A percentile compares a stretch with the other conserved stretches of the same genome.
Evolutionary conservation across 2,113 vertebrate species (phyloP).

Genomic region (Barbus barbus): DNA sequence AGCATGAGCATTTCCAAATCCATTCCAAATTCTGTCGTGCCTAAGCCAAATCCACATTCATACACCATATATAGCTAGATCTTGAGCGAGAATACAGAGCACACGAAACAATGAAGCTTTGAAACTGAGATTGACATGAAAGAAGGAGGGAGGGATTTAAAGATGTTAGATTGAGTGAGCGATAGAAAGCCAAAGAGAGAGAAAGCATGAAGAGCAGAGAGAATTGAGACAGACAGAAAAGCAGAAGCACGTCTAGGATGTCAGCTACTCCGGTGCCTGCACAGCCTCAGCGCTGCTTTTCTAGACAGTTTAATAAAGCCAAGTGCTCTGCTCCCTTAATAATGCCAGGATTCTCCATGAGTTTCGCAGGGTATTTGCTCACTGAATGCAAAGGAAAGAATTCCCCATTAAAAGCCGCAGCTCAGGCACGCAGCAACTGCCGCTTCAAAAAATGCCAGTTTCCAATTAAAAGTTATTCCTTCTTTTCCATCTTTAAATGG

Average conservation of each 20-base stretch:
- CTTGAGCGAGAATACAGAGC: slow-evolving; percentile 39
- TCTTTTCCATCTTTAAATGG: slow-evolving; percentile 54
- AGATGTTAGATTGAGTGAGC: slow-evolving; percentile 14
- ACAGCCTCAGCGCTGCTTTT: slow-evolving; percentile 39
- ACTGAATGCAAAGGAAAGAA: slow-evolving; percentile 69
- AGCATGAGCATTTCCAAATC: background rate
- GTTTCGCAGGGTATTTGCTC: slow-evolving; percentile 64
- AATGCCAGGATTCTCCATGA: slow-evolving; percentile 58
- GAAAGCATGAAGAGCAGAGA: slow-evolving; percentile 33
- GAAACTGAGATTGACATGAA: slow-evolving; percentile 40
- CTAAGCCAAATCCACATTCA: slow-evolving; percentile 3
- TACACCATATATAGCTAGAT: background rate
- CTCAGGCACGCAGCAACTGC: slow-evolving; percentile 60
- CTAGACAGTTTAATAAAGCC: slow-evolving; percentile 52
- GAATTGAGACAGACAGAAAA: slow-evolving; percentile 48
- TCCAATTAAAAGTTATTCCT: slow-evolving; percentile 67
- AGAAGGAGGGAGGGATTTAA: slow-evolving; percentile 12
- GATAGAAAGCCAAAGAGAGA: slow-evolving; percentile 34
- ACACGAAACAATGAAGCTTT: slow-evolving; percentile 46
- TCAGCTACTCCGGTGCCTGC: slow-evolving; percentile 9
- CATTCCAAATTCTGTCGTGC: background rate
- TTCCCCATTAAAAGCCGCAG: slow-evolving; percentile 66
- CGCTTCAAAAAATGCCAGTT: slow-evolving; percentile 55
- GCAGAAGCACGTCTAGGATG: slow-evolving; percentile 36
- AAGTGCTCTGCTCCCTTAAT: too few relatives aligned